A percentile compares a stretch with the other conserved stretches of the same genome.
These are phyloP conservation scores for Paracyclopina nana DNA, from an alignment of 1,140 invertebrate species.

Conservation along the genomic window DNA sequence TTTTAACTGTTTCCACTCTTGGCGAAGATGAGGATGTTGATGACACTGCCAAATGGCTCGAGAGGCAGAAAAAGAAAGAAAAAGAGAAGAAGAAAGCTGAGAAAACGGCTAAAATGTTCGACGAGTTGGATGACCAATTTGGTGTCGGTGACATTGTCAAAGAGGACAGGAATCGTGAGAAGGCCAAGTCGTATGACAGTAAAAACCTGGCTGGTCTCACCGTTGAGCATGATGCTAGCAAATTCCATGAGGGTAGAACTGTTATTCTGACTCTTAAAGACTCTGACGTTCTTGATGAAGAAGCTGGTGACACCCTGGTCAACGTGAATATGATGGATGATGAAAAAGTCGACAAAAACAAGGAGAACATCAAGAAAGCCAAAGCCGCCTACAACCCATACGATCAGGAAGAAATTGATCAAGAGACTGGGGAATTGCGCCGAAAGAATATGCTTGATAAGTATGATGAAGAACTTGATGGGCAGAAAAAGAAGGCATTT, in stretches of 20 bases:
- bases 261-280: constrained; percentile 87
- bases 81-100: constrained; percentile 66
- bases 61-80: constrained; percentile 49
- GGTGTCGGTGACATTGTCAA: constrained; percentile 62
- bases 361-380: constrained; percentile 50
- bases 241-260: constrained; percentile 56
- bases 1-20: constrained; percentile 41
- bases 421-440: constrained; percentile 45
- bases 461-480: constrained; percentile 89
- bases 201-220: constrained; percentile 56
- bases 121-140: constrained; percentile 88
- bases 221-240: constrained; percentile 62
- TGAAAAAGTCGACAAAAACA: constrained; percentile 59
- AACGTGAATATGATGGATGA: constrained; percentile 92
- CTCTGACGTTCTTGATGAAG: constrained; percentile 66
- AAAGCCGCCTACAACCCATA: constrained; percentile 62
- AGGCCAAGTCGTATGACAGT: constrained; percentile 40
- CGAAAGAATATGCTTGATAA: constrained; percentile 54
- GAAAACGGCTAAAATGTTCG: constrained; percentile 68
- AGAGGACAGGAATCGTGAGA: constrained; percentile 44
- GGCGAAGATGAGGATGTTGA: constrained; percentile 46
- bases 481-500: constrained; percentile 54
- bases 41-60: constrained; percentile 53
- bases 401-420: constrained; percentile 64
- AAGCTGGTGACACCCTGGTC: constrained; percentile 60